phyloP scores from a whole-genome alignment of 2,888 invertebrate genomes.

The Masnerella sp. region DNA sequence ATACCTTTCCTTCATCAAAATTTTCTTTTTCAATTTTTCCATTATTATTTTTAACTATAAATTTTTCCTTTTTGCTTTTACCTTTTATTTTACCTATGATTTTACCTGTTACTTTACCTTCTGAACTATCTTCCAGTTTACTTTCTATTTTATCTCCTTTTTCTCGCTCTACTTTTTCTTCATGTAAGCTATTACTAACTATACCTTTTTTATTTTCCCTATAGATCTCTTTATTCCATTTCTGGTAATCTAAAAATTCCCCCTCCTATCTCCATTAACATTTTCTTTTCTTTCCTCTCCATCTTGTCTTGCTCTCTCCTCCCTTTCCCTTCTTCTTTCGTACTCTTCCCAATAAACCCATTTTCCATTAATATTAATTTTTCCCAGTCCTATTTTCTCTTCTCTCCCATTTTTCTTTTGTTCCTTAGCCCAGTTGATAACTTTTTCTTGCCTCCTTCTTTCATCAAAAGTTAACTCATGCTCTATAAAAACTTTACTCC shows the following conservation, averaged over 20 bases:
- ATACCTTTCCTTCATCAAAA: background rate
- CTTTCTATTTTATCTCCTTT: too few species aligned
- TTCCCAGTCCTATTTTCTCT: background rate
- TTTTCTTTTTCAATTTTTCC: constrained; percentile 9
- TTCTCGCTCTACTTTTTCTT: too few species aligned
- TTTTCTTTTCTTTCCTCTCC: background rate
- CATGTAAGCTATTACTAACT: too few species aligned
- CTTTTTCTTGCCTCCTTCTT: background rate
- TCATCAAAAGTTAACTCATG: background rate
- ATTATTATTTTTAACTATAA: too few species aligned
- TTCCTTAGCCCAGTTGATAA: background rate
- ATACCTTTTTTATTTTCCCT: background rate
- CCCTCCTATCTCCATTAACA: background rate
- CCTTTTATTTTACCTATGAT: background rate
- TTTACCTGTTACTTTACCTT: too few species aligned
- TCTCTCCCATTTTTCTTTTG: background rate
- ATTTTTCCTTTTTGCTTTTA: background rate
- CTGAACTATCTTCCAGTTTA: too few species aligned
- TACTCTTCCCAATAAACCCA: background rate
- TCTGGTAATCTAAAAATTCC: too few species aligned
- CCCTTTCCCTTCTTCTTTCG: too few species aligned
- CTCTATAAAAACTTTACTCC: background rate
- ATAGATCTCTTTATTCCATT: background rate
- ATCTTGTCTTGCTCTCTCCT: too few species aligned
- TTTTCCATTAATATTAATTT: background rate